phyloP scores from a whole-genome alignment of 2,797 vertebrate genomes.

The Sciurus vulgaris region DNA sequence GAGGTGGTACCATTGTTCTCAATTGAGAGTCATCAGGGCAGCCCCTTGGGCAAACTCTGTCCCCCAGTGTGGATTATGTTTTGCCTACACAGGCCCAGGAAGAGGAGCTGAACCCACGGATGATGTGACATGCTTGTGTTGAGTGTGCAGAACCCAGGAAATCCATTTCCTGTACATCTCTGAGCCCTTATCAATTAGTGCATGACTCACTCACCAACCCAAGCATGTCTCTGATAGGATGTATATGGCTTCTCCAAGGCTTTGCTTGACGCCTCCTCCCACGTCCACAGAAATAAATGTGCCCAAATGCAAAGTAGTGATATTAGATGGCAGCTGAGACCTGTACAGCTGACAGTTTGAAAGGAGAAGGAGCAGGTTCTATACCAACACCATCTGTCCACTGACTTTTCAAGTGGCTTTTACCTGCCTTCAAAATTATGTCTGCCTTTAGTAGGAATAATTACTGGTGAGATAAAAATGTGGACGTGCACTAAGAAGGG shows the following conservation, averaged over 20 bases:
- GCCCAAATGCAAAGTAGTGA: neutral
- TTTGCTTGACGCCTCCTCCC: neutral
- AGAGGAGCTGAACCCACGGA: neutral
- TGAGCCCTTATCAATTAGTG: neutral
- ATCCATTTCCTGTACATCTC: neutral
- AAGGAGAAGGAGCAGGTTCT: neutral
- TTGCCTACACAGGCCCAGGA: neutral
- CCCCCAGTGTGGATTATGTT: neutral
- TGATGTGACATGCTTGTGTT: rapidly evolving
- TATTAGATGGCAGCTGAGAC: neutral
- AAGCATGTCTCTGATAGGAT: neutral
- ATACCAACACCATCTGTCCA: neutral
- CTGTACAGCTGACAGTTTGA: neutral
- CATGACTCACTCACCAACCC: neutral
- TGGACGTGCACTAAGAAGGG: rapidly evolving
- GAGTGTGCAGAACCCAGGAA: neutral
- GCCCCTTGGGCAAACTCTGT: neutral
- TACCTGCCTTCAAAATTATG: neutral
- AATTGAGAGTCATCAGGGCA: rapidly evolving
- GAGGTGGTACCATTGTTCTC: neutral
- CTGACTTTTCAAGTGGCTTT: neutral
- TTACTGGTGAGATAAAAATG: neutral
- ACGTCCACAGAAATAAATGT: neutral
- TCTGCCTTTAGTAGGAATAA: neutral
- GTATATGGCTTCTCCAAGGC: neutral